Conservation (phyloP, 2,797 vertebrate species). For the Notoglanidium macrostoma region DNA sequence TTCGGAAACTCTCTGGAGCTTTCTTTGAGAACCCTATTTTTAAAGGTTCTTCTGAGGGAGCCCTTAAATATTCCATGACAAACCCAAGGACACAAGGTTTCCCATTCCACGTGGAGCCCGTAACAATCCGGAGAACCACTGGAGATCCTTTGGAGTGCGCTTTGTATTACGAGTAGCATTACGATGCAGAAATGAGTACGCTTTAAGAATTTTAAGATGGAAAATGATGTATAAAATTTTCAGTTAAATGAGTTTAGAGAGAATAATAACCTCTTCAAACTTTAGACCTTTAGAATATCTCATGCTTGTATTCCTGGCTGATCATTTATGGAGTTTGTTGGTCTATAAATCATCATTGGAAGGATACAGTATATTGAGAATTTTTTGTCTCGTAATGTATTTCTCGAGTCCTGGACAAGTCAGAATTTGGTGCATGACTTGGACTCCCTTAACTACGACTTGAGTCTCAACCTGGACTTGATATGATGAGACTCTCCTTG, state of each 20-base stretch:
- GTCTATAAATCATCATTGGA: neutral
- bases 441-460: neutral
- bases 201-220: too few species aligned
- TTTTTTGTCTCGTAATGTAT: neutral
- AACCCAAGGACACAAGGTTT: neutral
- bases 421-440: neutral
- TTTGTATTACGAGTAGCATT: neutral
- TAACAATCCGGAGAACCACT: slow-evolving; percentile 9
- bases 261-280: neutral
- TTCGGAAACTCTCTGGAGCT: neutral
- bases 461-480: neutral
- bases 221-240: neutral
- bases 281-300: neutral
- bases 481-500: neutral
- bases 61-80: neutral
- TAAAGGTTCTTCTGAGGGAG: neutral
- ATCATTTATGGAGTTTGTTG: neutral
- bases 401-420: neutral
- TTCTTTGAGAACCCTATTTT: neutral
- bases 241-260: neutral
- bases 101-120: neutral
- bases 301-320: neutral
- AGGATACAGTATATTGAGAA: neutral
- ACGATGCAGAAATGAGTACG: neutral
- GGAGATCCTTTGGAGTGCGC: neutral